phyloP scores from a whole-genome alignment of 1,140 invertebrate species.

The Bombus pascuorum region DNA sequence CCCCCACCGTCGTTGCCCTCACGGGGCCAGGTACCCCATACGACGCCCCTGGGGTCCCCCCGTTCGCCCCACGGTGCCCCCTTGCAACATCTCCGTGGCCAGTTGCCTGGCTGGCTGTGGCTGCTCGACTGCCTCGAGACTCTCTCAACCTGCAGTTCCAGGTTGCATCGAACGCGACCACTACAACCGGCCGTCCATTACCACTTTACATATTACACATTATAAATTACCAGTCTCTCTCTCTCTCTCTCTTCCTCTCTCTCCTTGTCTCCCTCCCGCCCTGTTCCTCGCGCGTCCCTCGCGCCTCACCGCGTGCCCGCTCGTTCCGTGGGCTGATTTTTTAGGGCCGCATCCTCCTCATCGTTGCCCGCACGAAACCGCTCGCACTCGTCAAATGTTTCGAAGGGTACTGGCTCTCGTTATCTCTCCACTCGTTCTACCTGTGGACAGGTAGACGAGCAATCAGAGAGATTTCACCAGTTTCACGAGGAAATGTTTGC shows the following conservation, averaged over 20 bases:
- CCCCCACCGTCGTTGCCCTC: constrained; percentile 40
- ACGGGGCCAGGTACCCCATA: constrained; percentile 60
- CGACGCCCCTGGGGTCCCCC: constrained; percentile 62
- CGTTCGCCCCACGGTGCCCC: constrained; percentile 59
- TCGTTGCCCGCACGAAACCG: constrained; percentile 20
- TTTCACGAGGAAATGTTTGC: neutral
- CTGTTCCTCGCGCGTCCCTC: neutral
- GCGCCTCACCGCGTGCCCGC: neutral
- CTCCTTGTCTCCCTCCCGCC: constrained; percentile 2
- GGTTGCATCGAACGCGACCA: constrained; percentile 64
- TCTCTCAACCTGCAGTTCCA: constrained; percentile 65
- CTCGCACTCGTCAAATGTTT: constrained; percentile 49
- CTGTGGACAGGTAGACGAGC: neutral
- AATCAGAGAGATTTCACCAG: constrained; percentile 22
- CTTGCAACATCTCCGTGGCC: constrained; percentile 63
- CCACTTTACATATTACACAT: constrained; percentile 77
- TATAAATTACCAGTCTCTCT: constrained; percentile 72
- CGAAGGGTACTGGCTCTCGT: constrained; percentile 54
- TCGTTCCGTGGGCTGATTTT: constrained; percentile 23
- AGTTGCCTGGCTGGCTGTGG: constrained; percentile 56
- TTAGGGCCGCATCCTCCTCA: constrained; percentile 13
- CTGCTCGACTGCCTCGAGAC: constrained; percentile 56
- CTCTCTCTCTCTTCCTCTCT: constrained; percentile 19
- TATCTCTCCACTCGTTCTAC: constrained; percentile 20
- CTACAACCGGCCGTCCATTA: constrained; percentile 70